phyloP scores from a whole-genome alignment of 2,888 invertebrate species.

The Drosophila sordidula region DNA sequence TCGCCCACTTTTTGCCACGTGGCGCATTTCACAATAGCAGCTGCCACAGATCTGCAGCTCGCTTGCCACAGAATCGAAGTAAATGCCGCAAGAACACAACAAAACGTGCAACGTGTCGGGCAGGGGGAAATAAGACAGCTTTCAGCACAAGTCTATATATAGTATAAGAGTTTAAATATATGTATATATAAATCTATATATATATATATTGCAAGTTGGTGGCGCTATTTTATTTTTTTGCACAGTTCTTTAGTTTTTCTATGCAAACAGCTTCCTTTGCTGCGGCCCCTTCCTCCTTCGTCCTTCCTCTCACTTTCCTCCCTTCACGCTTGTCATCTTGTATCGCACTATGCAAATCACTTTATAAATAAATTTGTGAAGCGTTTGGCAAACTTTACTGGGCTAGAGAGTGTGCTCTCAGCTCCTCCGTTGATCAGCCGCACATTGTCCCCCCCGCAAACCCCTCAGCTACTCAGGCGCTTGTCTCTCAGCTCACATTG shows the following conservation, averaged over 20 bases:
- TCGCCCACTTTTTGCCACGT: constrained; percentile 48
- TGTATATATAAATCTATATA: constrained; percentile 9
- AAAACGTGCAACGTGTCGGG: constrained; percentile 2
- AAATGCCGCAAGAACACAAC: constrained; percentile 30
- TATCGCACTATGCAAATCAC: constrained; percentile 74
- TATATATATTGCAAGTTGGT: constrained; percentile 33
- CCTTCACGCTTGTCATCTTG: constrained; percentile 35
- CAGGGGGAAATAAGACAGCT: constrained; percentile 16
- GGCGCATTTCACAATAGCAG: constrained; percentile 58
- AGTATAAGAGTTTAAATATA: constrained; percentile 14
- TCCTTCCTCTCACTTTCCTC: too few species aligned
- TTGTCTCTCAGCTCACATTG: constrained; percentile 32
- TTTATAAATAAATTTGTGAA: constrained; percentile 75
- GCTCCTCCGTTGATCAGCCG: neutral
- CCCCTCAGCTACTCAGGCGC: constrained; percentile 25
- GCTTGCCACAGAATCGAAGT: constrained; percentile 54
- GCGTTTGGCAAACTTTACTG: constrained; percentile 49
- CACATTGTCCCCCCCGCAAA: neutral
- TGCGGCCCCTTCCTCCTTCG: neutral
- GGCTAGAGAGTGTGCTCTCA: constrained; percentile 10
- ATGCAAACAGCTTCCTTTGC: constrained; percentile 51
- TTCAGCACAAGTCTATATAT: constrained; percentile 9
- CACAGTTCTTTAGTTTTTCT: constrained; percentile 52
- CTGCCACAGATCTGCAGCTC: constrained; percentile 52
- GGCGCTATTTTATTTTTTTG: constrained; percentile 22